Evolutionary conservation across 92 coral and sea anemone genomes (phyloP).

Genomic region (Zoanthus solanderi): DNA sequence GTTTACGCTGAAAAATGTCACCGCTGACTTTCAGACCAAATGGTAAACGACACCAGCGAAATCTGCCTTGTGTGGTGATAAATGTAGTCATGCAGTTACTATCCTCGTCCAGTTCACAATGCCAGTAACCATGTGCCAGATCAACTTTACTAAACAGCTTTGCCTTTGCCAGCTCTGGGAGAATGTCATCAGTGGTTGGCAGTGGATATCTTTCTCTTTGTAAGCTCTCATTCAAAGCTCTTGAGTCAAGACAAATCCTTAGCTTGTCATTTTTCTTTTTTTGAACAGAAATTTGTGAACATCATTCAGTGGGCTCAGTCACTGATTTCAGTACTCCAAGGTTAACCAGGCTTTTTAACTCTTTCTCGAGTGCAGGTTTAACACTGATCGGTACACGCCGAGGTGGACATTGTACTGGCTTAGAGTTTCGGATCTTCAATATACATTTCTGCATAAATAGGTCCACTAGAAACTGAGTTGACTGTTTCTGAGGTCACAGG

Average conservation of each 20-base stretch:
- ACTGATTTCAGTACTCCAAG: neutral
- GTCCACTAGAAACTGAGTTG: neutral
- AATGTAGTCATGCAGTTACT: neutral
- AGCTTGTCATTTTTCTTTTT: neutral
- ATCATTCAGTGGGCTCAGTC: neutral
- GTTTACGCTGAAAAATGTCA: constrained; percentile 16
- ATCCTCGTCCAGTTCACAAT: neutral
- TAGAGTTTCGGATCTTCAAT: neutral
- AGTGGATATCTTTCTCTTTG: constrained; percentile 52
- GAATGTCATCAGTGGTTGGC: constrained; percentile 36
- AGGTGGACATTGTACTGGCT: neutral
- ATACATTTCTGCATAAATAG: neutral
- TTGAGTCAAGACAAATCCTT: constrained; percentile 13
- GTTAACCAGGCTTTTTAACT: neutral
- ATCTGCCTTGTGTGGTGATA: neutral
- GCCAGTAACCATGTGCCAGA: neutral
- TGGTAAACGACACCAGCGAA: neutral
- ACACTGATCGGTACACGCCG: neutral
- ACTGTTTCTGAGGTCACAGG: neutral
- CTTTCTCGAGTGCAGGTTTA: neutral
- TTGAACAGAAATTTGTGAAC: neutral
- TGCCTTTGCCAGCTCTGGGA: constrained; percentile 17
- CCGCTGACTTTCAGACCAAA: neutral
- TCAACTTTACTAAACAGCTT: constrained; percentile 33
- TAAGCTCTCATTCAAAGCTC: constrained; percentile 21